Evolutionary conservation across 1,140 invertebrate genomes (phyloP).

Genomic region (Drosophila lowei): DNA sequence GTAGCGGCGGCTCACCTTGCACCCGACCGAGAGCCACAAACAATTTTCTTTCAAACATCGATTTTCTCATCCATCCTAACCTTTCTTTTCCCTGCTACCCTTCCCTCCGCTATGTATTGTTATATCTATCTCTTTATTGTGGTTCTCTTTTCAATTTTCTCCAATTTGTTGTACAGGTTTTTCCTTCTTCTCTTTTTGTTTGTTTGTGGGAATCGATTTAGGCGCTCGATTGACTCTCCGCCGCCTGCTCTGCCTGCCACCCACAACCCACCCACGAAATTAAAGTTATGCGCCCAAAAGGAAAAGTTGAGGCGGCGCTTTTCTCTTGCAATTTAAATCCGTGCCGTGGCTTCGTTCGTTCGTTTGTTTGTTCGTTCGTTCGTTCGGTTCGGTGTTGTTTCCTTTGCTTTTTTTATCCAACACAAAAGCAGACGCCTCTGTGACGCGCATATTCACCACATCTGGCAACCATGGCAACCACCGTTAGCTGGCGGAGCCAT

Average conservation of each 20-base stretch:
- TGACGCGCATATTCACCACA: conserved; percentile 64
- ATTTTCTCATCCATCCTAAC: conserved; percentile 46
- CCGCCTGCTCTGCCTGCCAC: not conserved
- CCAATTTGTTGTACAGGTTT: conserved; percentile 39
- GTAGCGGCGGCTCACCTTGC: conserved; percentile 41
- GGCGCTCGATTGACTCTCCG: conserved; percentile 30
- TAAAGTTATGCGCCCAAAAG: conserved; percentile 26
- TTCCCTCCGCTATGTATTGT: conserved; percentile 16
- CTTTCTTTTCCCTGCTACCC: conserved; percentile 20
- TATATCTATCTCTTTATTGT: conserved; percentile 29
- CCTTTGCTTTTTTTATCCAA: conserved; percentile 28
- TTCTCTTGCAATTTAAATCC: conserved; percentile 20
- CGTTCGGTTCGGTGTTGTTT: conserved; percentile 10
- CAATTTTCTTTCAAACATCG: conserved; percentile 47
- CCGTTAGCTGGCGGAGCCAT: conserved; percentile 29
- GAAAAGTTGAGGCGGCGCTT: conserved; percentile 18
- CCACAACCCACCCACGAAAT: conserved; percentile 21
- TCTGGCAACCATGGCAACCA: conserved; percentile 50
- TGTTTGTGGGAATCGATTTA: conserved; percentile 42
- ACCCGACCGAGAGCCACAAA: conserved; percentile 32
- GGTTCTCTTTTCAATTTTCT: conserved; percentile 43
- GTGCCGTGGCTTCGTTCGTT: conserved; percentile 8
- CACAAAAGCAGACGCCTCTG: conserved; percentile 22
- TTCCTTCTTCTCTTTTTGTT: not conserved
- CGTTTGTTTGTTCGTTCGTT: conserved; percentile 6